Evolutionary conservation across 2,797 vertebrate species (phyloP).

Genomic region (Apodemus agrarius): DNA sequence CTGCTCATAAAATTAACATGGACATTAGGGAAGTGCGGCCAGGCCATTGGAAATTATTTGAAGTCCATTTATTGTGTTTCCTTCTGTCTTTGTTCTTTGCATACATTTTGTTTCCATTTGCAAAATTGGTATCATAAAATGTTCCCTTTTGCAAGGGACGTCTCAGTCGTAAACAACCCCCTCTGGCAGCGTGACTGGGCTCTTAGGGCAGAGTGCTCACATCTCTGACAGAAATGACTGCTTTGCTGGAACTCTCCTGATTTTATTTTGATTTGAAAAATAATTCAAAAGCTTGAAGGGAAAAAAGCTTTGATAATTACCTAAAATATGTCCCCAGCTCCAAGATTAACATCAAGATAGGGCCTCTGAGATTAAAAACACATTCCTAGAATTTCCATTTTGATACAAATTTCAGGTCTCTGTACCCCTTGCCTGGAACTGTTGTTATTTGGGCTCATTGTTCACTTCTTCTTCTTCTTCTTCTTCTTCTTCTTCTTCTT

Average conservation of each 20-base stretch:
- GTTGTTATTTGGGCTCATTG: neutral
- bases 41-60: slow-evolving; percentile 55
- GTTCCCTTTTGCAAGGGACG: slow-evolving; percentile 45
- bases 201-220: slow-evolving; percentile 54
- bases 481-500: no score
- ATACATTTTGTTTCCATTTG: slow-evolving; percentile 73
- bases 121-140: slow-evolving; percentile 60
- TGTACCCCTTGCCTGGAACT: neutral
- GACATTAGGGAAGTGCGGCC: slow-evolving; percentile 45
- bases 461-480: neutral
- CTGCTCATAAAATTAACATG: slow-evolving; percentile 41
- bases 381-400: slow-evolving; percentile 36
- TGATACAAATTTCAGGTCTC: neutral
- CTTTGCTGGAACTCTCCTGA: slow-evolving; percentile 48
- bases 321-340: slow-evolving; percentile 4
- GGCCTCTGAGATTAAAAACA: slow-evolving; percentile 18
- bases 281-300: slow-evolving; percentile 61
- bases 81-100: slow-evolving; percentile 57
- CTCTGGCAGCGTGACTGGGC: slow-evolving; percentile 51
- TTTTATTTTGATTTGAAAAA: slow-evolving; percentile 65
- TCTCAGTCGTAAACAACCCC: slow-evolving; percentile 23
- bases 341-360: neutral
- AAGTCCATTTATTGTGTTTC: slow-evolving; percentile 51
- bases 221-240: slow-evolving; percentile 53
- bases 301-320: neutral